Evolutionary conservation across 2,888 invertebrate genomes (phyloP), one percentile per base, ranked within the genome.

Genomic region (Pollenia griseotomentosa): DNA sequence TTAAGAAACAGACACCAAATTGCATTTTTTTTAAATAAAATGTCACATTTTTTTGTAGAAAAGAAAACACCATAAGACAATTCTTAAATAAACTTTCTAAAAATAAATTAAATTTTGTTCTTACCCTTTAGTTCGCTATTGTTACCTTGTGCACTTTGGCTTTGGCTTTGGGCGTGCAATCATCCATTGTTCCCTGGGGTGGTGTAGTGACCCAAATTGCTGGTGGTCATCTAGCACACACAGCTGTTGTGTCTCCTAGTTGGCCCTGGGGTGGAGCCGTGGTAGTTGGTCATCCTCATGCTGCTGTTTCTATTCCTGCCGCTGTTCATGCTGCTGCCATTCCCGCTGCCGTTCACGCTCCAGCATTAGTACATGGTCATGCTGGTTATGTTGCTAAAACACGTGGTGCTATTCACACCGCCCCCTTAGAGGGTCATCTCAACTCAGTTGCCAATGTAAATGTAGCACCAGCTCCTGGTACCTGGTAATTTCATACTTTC

Each of bases 151-250:
- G 90, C 88, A 90, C 92, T 85, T 90, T 93, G 90, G 93, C 92
- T 85, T 91, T 93, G 71, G 91, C 92, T 89, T 89, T 92, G 90
- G 91, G 91, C 85, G 91, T 90, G 46, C 91, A 93, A 88, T 90
- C 92, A 6, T 92, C 92, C 4, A 83, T 92, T 74, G 86, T 91
- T 75, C 91, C 92, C 33, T 89, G 88, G 89, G 91, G 90, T 68
- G 89, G 88, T 33, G 89, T 88, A 48, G 65, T 82, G 6, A 86
- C 88, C 40, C 81, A 89, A 85, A 59, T 89, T 42, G 88, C 89
- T 48, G 89, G 89, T 51, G 66, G 81, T 57, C 91, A 91, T 74
- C 89, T 92, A 5, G 90, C 91, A 16, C 91, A 90, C 48, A 92
- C 92, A 42, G 92, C 91, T 48, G 88, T 89, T 16, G 65, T 79